Percentiles rank a stretch among this genome's conserved stretches.
Conservation (phyloP, 1,140 invertebrate species). For the Acromyrmex heyeri region DNA sequence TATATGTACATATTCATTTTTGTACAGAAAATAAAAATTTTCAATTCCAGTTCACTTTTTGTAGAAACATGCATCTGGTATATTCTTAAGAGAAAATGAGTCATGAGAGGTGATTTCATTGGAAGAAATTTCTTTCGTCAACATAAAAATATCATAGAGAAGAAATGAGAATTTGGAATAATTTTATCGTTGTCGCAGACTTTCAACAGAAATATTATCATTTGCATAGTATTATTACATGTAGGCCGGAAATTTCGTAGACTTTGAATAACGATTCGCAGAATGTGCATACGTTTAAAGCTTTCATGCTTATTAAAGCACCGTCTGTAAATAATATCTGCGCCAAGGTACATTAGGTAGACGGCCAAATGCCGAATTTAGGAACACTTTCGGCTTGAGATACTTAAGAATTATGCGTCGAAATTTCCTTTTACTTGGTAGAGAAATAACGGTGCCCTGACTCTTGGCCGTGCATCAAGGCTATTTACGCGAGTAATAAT, state of each 20-base stretch:
- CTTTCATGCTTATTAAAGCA: conserved; percentile 60
- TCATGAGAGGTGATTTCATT: too few relatives aligned
- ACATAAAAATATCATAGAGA: neutral
- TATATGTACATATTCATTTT: too few relatives aligned
- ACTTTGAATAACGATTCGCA: conserved; percentile 65
- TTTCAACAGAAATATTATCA: conserved; percentile 1
- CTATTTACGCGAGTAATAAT: neutral
- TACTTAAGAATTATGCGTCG: conserved; percentile 60
- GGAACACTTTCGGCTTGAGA: conserved; percentile 43
- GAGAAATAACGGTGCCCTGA: conserved; percentile 54
- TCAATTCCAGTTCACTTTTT: too few relatives aligned
- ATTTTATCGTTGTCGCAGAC: neutral
- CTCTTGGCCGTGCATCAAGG: conserved; percentile 19
- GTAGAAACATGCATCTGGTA: too few relatives aligned
- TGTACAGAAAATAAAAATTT: too few relatives aligned
- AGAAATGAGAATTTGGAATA: neutral
- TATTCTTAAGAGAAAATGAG: neutral
- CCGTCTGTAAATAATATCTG: conserved; percentile 68
- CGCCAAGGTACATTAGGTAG: conserved; percentile 18
- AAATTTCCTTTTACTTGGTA: conserved; percentile 62
- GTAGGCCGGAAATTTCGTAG: conserved; percentile 40
- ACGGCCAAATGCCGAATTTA: conserved; percentile 63
- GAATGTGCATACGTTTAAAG: conserved; percentile 30
- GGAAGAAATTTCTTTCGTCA: neutral
- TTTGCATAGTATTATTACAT: conserved; percentile 10